Percentiles rank a stretch among this genome's conserved stretches.
phyloP scores from a whole-genome alignment of 2,113 vertebrate species.

The Rhegmatorhina hoffmannsi region DNA sequence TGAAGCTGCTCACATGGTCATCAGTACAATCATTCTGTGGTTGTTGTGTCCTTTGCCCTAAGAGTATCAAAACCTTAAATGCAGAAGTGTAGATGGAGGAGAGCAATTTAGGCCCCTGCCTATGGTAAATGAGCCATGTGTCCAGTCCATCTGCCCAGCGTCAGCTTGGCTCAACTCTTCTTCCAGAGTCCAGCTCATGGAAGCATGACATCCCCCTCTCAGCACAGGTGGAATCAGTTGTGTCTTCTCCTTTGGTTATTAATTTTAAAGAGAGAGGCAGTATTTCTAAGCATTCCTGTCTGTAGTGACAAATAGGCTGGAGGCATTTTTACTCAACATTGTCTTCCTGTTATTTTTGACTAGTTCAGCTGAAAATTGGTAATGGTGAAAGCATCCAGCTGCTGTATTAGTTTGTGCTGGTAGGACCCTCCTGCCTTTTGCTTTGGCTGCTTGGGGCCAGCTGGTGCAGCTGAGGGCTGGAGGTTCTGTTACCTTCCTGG shows the following conservation, averaged over 20 bases:
- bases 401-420: neutral
- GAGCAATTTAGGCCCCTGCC: neutral
- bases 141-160: neutral
- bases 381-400: neutral
- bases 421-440: neutral
- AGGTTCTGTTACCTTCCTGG: neutral
- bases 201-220: neutral
- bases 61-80: neutral
- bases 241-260: neutral
- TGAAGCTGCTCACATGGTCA: neutral
- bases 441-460: neutral
- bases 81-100: neutral
- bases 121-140: slow-evolving; percentile 8
- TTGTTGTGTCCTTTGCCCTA: neutral
- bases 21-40: neutral
- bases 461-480: neutral
- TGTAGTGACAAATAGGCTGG: neutral
- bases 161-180: neutral
- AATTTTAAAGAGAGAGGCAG: neutral
- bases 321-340: neutral
- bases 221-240: neutral
- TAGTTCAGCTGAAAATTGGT: neutral
- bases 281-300: neutral
- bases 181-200: neutral
- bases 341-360: neutral